Evolutionary conservation across 2,888 invertebrate genomes (phyloP).

Genomic region (Punctoribates punctum): DNA sequence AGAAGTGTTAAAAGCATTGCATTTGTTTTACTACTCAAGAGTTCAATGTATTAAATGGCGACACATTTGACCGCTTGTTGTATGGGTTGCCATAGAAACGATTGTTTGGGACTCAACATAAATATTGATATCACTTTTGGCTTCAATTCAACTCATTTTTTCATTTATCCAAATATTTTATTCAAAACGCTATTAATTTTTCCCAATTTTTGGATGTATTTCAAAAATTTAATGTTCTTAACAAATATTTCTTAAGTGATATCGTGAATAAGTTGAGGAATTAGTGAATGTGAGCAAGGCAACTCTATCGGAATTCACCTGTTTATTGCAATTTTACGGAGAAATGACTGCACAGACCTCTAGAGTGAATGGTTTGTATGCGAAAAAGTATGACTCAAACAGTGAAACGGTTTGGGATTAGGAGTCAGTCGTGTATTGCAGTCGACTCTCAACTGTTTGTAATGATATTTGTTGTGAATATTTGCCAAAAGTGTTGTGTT

Average conservation of each 20-base stretch:
- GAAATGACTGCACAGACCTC: constrained; percentile 5
- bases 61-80: constrained; percentile 26
- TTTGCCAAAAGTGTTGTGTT: too few species aligned
- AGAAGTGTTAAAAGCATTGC: not conserved
- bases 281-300: too few species aligned
- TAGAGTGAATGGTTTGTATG: not conserved
- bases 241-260: too few species aligned
- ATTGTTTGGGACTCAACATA: not conserved
- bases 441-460: too few species aligned
- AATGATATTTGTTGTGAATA: too few species aligned
- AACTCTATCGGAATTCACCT: too few species aligned
- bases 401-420: too few species aligned
- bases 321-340: too few species aligned
- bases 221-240: too few species aligned
- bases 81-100: constrained; percentile 7
- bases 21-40: constrained; percentile 20
- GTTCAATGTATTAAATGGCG: constrained; percentile 35
- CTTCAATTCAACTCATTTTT: not conserved
- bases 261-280: too few species aligned
- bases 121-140: not conserved
- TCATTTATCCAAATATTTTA: not conserved
- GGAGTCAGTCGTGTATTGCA: too few species aligned
- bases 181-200: not conserved
- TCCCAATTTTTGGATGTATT: not conserved
- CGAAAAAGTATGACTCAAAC: too few species aligned